Evolutionary conservation across 2,113 vertebrate species (phyloP).

Genomic region (Platysteira castanea): DNA sequence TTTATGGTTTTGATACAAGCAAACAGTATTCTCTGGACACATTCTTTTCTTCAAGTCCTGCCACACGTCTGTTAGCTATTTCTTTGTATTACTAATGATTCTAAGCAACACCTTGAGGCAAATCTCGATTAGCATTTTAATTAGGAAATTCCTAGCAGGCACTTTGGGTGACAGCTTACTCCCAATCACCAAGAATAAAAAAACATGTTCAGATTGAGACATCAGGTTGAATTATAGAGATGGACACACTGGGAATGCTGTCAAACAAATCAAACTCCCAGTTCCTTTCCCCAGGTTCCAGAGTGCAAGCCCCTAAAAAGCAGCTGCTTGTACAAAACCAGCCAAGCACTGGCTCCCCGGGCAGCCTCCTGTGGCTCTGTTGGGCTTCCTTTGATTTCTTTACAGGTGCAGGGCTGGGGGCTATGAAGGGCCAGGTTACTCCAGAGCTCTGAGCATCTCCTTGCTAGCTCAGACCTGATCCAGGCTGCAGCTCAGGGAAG

Average conservation of each 20-base stretch:
- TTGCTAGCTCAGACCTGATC: not conserved
- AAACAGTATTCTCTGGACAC: not conserved
- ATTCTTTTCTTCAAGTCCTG: not conserved
- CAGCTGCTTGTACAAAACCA: not conserved
- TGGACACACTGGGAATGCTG: not conserved
- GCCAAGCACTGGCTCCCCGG: not conserved
- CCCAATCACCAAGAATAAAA: not conserved
- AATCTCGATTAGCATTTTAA: constrained; percentile 42
- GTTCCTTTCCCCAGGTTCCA: not conserved
- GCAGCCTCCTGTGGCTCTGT: not conserved
- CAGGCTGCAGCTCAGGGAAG: not conserved
- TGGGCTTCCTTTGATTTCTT: not conserved
- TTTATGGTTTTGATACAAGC: not conserved
- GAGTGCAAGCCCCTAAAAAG: not conserved
- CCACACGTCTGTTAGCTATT: not conserved
- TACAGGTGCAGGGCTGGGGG: not conserved
- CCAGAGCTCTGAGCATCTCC: not conserved
- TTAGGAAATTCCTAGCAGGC: constrained; percentile 9
- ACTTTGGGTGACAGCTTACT: not conserved
- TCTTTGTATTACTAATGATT: constrained; percentile 20
- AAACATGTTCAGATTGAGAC: not conserved
- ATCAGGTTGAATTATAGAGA: constrained; percentile 17
- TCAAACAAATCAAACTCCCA: not conserved
- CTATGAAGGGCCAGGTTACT: not conserved
- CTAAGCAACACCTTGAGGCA: constrained; percentile 37